phyloP scores from a whole-genome alignment of 1,140 invertebrate genomes.

The Branchinecta lindahli region DNA sequence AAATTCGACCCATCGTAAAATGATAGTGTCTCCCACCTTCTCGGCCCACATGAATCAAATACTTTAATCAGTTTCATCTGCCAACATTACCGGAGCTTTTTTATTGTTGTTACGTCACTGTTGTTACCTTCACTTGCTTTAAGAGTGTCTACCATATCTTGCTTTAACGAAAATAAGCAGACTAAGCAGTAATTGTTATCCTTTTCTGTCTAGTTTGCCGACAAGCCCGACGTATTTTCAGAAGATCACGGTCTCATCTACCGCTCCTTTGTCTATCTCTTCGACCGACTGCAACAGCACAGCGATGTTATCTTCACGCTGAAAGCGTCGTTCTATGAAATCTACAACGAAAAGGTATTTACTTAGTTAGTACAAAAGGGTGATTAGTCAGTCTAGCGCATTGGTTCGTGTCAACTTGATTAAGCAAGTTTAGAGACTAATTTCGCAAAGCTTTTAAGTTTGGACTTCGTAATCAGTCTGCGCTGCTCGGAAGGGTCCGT shows the following conservation, averaged over 20 bases:
- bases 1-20: too few relatives aligned
- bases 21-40: too few relatives aligned
- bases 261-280: slow-evolving; percentile 75
- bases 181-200: slow-evolving; percentile 20
- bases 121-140: too few relatives aligned
- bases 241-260: slow-evolving; percentile 68
- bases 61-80: too few relatives aligned
- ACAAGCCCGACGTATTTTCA: slow-evolving; percentile 41
- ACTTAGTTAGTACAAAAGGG: not conserved
- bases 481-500: too few relatives aligned
- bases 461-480: not conserved
- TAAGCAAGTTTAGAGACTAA: not conserved
- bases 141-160: too few relatives aligned
- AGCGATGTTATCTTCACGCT: slow-evolving; percentile 60
- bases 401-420: not conserved
- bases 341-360: slow-evolving; percentile 84
- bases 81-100: too few relatives aligned
- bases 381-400: not conserved
- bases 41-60: too few relatives aligned
- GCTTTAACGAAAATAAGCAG: too few relatives aligned
- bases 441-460: not conserved
- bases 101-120: too few relatives aligned
- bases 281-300: slow-evolving; percentile 56
- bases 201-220: slow-evolving; percentile 45
- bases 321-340: slow-evolving; percentile 85